Base-by-base conservation (phyloP, 2,888 invertebrate species). In the Tanytarsus gracilentus region DNA sequence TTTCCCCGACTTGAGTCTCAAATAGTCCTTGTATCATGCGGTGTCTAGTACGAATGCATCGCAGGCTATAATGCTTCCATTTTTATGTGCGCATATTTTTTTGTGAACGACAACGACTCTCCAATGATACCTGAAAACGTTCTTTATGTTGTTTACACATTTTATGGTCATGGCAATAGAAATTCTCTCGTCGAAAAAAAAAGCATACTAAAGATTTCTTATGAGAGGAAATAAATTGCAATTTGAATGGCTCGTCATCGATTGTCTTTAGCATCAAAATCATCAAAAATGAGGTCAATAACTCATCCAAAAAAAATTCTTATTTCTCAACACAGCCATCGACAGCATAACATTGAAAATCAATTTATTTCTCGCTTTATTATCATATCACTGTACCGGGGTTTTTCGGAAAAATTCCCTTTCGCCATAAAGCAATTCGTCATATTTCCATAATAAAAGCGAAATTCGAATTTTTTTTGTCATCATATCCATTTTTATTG, bases 381-480 rank as follows among this genome's bases (percentile, higher is more conserved):
- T n/a, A n/a, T n/a, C n/a, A n/a, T n/a, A n/a, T n/a, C n/a, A n/a
- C n/a, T n/a, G n/a, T n/a, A n/a, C n/a, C n/a, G n/a, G n/a, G n/a
- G n/a, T n/a, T n/a, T n/a, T n/a, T n/a, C n/a, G n/a, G n/a, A n/a
- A n/a, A n/a, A 44, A 11, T 18, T 33, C 33, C n/a, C 23, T 44
- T 44, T 44, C 21, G n/a, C n/a, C 33, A 44, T 44, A 21, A 44
- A 25, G 18, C 39, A 30, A 56, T 44, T 40, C 18, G 27, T 48
- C 44, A 27, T n/a, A 51, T 58, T 44, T 48, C 48, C 58, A 58
- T 58, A 44, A 58, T 44, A 49, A 50, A 60, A 60, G 30, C 56
- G n/a, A n/a, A n/a, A n/a, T 48, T 50, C 50, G n/a, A 29, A 59
- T 49, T 50, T 21, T 33, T 60, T 60, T 60, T 60, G 36, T 60